phyloP scores from a whole-genome alignment of 2,113 vertebrate species.

The Balaenoptera acutorostrata region DNA sequence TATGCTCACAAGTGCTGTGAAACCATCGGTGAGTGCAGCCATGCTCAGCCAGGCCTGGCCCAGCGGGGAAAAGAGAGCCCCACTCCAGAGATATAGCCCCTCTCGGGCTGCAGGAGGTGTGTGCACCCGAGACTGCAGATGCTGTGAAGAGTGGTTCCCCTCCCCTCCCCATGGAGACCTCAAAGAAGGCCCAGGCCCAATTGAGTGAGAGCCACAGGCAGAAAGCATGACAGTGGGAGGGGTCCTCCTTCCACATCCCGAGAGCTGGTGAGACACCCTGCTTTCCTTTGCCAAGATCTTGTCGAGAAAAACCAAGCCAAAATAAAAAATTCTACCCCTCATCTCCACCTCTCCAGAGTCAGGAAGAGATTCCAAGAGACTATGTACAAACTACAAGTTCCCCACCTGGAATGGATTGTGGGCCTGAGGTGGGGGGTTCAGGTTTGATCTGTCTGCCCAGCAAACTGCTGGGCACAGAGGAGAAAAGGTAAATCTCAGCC shows the following conservation, averaged over 20 bases:
- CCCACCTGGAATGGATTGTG: neutral
- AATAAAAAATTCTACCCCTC: neutral
- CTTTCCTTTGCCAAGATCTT: neutral
- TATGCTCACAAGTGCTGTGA: slow-evolving; percentile 76
- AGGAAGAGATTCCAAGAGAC: neutral
- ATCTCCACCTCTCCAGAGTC: neutral
- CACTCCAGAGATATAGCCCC: neutral
- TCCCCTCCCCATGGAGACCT: neutral
- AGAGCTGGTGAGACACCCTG: neutral
- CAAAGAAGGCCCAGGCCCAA: neutral
- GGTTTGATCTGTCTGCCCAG: neutral
- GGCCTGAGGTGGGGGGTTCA: neutral
- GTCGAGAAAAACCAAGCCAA: neutral
- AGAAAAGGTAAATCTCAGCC: neutral
- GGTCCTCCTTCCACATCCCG: neutral
- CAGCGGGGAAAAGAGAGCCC: too few species aligned
- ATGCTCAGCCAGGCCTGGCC: neutral
- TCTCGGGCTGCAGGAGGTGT: neutral
- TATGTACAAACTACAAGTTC: neutral
- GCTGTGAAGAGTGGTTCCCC: neutral
- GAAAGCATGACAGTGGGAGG: neutral
- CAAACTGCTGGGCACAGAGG: neutral
- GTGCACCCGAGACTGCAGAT: neutral
- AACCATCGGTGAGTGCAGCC: slow-evolving; percentile 54
- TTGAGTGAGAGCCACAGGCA: neutral